These are phyloP conservation scores for Turritopsis dohrnii DNA, from an alignment of 30 jellyfish, hydroid and myxozoan species.

Conservation along the genomic window DNA sequence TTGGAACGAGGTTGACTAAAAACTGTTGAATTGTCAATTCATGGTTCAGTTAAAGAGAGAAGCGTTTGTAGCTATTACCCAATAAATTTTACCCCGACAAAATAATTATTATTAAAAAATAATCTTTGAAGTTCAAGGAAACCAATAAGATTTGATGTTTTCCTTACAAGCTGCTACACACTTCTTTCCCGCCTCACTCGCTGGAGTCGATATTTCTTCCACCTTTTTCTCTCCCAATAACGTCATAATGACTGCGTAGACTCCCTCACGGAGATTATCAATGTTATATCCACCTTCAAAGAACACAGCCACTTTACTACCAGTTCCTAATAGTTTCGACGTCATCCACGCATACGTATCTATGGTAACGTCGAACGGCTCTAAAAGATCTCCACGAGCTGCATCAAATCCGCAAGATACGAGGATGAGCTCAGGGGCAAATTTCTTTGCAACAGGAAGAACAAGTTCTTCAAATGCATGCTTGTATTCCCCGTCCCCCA, in stretches of 20 bases:
- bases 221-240: slow-evolving; percentile 12
- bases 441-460: slow-evolving; percentile 24
- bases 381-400: slow-evolving; percentile 36
- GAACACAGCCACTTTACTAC: slow-evolving; percentile 3
- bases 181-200: slow-evolving; percentile 17
- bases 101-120: too few relatives aligned
- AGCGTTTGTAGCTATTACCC: too few relatives aligned
- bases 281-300: slow-evolving; percentile 32
- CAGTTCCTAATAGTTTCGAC: neutral
- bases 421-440: slow-evolving; percentile 24
- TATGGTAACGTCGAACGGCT: slow-evolving; percentile 31
- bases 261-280: slow-evolving; percentile 30
- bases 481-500: slow-evolving; percentile 35
- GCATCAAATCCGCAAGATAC: slow-evolving; percentile 43
- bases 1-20: too few relatives aligned
- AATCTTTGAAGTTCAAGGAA: too few relatives aligned
- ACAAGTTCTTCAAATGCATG: slow-evolving; percentile 32
- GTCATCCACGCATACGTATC: slow-evolving; percentile 38
- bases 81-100: too few relatives aligned
- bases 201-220: slow-evolving; percentile 3
- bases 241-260: slow-evolving; percentile 25
- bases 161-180: slow-evolving; percentile 12
- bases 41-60: too few relatives aligned
- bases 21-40: too few relatives aligned
- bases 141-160: slow-evolving; percentile 19